Base-by-base conservation (phyloP, 1,140 invertebrate genomes). In the Drosophila subobscura region DNA sequence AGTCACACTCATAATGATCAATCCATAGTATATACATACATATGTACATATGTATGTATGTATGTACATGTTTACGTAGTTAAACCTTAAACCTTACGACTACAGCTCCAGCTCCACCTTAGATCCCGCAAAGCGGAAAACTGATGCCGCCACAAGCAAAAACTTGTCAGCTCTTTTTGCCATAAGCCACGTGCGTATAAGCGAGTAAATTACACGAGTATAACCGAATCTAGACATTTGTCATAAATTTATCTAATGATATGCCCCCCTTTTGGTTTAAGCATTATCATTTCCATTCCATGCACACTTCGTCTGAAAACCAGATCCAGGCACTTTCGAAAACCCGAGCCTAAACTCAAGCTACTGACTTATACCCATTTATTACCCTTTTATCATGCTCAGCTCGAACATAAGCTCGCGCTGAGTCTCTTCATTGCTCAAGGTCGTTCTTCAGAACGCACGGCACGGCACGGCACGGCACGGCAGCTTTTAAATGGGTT, bases 341-440 rank as follows among this genome's bases (percentile, higher is more conserved):
- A 54, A 52, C 14, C 60, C 4, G 37, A 29, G 29, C 7, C 29
- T 20, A 33, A 22, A n/a, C 40, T 27, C 3, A 65, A 65, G 14
- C 25, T 1, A 44, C 25, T 52, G 60, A 46, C 44, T 40, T 14
- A 50, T 14, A 67, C 29, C 46, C 54, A 63, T 64, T 72, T 49
- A 33, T 45, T 67, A 40, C 29, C 20, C 49, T 55, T 47, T 55
- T 47, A 41, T 49, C 63, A 65, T 37, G 27, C 14, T 47, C 1
- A 53, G 8, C 29, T 16, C 37, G 8, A 33, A 8, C 0, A 33
- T 1, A 29, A n/a, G 16, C 29, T 52, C 10, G 10, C 12, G 50
- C 33, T 51, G 41, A 67, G 55, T 33, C 44, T 68, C 63, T 68
- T 65, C 23, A 79, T 67, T 64, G 59, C 29, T 63, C 81, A 85